Evolutionary conservation across 2,888 invertebrate species (phyloP), one percentile per base, ranked within the genome.

Genomic region (Phytoseiulus persimilis): DNA sequence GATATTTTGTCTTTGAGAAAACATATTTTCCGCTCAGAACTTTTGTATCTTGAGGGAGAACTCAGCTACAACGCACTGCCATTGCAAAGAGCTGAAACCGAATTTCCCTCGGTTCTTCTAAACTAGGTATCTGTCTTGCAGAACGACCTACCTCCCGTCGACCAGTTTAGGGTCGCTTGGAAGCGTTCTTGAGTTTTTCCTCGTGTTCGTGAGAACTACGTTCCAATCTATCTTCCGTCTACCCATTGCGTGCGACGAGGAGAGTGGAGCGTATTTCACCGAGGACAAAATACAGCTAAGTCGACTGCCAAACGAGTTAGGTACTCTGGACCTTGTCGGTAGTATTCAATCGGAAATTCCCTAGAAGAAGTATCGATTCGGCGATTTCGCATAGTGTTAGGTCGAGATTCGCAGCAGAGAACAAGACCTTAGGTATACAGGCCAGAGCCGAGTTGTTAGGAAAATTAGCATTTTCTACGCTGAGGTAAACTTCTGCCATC

Each of bases 301-400:
- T 32, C 87, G n/a, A 87, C 87, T 87, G 87, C 87, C 87, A 87
- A 87, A 87, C 87, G 33, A 87, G 9, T 87, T 87, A 87, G 87
- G 87, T 87, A 87, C 32, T 23, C 31, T 32, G 6, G 32, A 39
- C 31, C 14, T 65, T 18, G 18, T 23, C 65, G 18, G 1, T 65
- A 65, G 28, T 65, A 65, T 65, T 14, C 28, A 1, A 28, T 2
- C 1, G 65, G 18, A 65, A 65, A 65, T 65, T 65, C 65, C 18
- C 18, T 28, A 65, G 65, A 39, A 39, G 9, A 39, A 39, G 39
- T 39, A 3, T 39, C 39, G 39, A 39, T 39, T 39, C 39, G 39
- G 39, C 39, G 3, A 39, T 39, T 9, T 39, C 39, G 39, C 9
- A 39, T 3, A 39, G 3, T 39, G 39, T 39, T 3, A 39, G 39